phyloP scores from a whole-genome alignment of 1,140 invertebrate genomes.

The Drosophila kikkawai region DNA sequence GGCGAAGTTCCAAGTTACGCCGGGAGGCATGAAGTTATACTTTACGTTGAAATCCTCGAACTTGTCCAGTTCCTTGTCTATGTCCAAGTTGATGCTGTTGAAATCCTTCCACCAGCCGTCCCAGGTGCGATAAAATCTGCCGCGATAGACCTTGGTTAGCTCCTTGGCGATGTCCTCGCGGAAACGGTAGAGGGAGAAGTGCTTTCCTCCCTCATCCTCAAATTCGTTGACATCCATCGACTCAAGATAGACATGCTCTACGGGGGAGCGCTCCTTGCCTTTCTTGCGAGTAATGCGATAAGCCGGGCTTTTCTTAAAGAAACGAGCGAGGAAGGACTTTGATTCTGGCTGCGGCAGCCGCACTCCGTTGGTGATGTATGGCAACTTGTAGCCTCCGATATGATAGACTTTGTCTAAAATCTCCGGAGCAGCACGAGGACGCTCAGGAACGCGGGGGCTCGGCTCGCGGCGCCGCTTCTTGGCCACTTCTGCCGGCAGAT shows the following conservation, averaged over 20 bases:
- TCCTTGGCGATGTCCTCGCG: slow-evolving; percentile 5
- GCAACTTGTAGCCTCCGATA: slow-evolving; percentile 28
- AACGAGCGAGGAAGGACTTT: slow-evolving; percentile 15
- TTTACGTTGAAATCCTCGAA: slow-evolving; percentile 32
- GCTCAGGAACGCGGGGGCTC: too few species aligned
- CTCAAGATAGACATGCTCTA: slow-evolving; percentile 10
- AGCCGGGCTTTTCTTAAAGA: slow-evolving; percentile 4
- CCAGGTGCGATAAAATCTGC: slow-evolving; percentile 37
- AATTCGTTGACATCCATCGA: neutral
- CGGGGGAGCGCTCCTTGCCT: neutral
- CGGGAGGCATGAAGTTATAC: slow-evolving; percentile 6
- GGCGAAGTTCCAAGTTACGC: accelerated
- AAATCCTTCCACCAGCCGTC: slow-evolving; percentile 53
- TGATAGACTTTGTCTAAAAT: neutral
- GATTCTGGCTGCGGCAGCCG: slow-evolving; percentile 14
- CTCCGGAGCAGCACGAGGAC: neutral
- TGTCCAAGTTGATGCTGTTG: slow-evolving; percentile 29
- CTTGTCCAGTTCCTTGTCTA: slow-evolving; percentile 22
- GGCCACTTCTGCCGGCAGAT: too few species aligned
- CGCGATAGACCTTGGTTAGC: slow-evolving; percentile 25
- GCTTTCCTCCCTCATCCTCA: neutral
- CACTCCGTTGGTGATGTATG: neutral
- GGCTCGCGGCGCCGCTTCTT: neutral
- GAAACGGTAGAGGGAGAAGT: neutral
- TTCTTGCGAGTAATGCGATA: neutral